phyloP scores from a whole-genome alignment of 1,140 invertebrate genomes.

The Philotrypesis tridentata region DNA sequence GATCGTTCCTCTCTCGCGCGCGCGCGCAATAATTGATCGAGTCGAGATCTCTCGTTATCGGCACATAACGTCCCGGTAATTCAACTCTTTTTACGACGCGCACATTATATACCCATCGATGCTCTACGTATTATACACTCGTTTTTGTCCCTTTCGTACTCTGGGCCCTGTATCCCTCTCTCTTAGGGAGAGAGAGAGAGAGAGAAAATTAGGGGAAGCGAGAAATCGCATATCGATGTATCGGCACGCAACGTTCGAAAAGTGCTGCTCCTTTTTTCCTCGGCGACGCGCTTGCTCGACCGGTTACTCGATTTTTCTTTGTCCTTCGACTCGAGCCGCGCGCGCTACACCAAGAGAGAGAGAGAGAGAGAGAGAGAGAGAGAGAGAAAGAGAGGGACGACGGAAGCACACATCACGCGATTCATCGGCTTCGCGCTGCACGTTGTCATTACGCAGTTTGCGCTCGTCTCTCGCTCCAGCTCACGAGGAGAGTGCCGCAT shows the following conservation, averaged over 20 bases:
- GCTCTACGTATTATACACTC: too few species aligned
- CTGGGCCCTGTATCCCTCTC: not conserved
- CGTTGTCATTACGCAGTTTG: not conserved
- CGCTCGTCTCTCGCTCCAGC: not conserved
- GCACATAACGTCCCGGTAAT: not conserved
- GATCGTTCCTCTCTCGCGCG: too few species aligned
- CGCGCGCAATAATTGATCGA: too few species aligned
- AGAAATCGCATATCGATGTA: slow-evolving; percentile 21
- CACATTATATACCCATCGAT: too few species aligned
- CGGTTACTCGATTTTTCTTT: slow-evolving; percentile 29
- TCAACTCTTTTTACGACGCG: not conserved
- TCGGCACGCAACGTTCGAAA: slow-evolving; percentile 4
- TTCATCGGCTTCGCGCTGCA: not conserved
- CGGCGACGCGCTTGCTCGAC: not conserved
- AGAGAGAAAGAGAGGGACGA: too few species aligned
- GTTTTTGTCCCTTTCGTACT: too few species aligned
- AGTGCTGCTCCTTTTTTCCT: not conserved
- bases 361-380: too few species aligned
- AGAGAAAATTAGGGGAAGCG: slow-evolving; percentile 12
- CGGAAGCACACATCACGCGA: slow-evolving; percentile 4
- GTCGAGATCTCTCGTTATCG: too few species aligned
- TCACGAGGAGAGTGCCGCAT: too few species aligned
- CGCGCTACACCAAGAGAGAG: too few species aligned
- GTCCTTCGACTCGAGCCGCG: not conserved
- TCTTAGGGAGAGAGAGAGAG: too few species aligned